A percentile compares a stretch with the other conserved stretches of the same genome.
These are phyloP conservation scores for Diachasmimorpha longicaudata DNA, from an alignment of 1,140 invertebrate genomes.

Conservation along the genomic window DNA sequence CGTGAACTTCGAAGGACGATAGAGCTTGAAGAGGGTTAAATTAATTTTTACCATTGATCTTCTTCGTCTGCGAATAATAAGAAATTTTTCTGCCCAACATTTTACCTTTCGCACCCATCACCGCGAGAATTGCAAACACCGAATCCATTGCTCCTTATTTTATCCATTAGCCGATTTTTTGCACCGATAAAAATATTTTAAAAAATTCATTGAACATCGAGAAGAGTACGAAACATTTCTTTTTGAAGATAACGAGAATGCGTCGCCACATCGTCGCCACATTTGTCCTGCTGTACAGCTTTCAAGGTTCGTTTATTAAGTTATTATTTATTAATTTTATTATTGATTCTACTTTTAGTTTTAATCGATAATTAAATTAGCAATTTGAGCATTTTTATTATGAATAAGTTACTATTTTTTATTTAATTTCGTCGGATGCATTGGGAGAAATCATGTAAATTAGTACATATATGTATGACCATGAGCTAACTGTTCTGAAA, in stretches of 20 bases:
- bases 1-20: conserved; percentile 63
- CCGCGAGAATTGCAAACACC: too few species aligned
- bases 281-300: conserved; percentile 49
- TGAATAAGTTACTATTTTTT: too few species aligned
- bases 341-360: neutral
- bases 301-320: conserved; percentile 53
- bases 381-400: too few species aligned
- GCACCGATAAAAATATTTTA: neutral
- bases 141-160: too few species aligned
- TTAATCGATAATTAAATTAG: neutral
- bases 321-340: neutral
- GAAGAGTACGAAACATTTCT: neutral
- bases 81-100: neutral
- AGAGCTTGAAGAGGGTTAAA: conserved; percentile 60
- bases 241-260: conserved; percentile 46
- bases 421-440: too few species aligned
- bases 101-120: neutral
- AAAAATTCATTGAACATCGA: too few species aligned
- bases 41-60: conserved; percentile 41
- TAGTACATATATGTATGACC: too few species aligned
- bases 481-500: neutral
- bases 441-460: neutral
- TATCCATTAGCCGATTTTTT: neutral
- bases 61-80: conserved; percentile 6
- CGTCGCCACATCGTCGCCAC: conserved; percentile 47